phyloP scores from a whole-genome alignment of 2,113 vertebrate species.

The Vidua macroura region DNA sequence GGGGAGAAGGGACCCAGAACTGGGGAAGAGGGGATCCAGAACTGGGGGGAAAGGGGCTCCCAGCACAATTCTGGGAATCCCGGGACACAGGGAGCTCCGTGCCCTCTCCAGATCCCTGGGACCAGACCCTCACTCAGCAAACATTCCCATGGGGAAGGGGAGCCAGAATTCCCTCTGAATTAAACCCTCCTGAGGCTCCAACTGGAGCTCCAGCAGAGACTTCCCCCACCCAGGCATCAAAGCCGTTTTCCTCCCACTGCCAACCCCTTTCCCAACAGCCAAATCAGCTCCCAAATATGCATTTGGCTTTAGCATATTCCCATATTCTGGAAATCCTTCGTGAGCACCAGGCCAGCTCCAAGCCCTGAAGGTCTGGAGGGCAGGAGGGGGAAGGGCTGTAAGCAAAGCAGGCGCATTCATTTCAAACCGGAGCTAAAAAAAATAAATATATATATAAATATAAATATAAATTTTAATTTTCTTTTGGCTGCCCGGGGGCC shows the following conservation, averaged over 20 bases:
- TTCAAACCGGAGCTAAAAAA: not conserved
- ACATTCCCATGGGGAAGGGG: not conserved
- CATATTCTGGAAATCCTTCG: not conserved
- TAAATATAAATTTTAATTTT: not conserved
- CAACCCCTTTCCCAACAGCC: not conserved
- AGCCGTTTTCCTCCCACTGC: not conserved
- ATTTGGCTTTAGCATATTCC: not conserved
- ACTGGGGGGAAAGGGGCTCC: no score
- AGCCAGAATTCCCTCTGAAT: rapidly evolving
- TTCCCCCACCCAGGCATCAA: not conserved
- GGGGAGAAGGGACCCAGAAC: no score
- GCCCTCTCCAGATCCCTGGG: no score
- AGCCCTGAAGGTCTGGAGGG: not conserved
- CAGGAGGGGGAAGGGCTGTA: not conserved
- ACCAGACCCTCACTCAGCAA: rapidly evolving
- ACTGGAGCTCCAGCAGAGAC: rapidly evolving
- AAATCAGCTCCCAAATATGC: rapidly evolving
- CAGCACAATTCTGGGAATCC: not conserved
- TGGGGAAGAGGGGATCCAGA: rapidly evolving
- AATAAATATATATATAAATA: not conserved
- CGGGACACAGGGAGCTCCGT: not conserved
- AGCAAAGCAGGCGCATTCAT: not conserved
- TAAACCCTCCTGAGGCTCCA: not conserved
- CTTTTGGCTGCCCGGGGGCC: not conserved
- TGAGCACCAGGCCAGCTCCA: not conserved